These are phyloP conservation scores for Mormyrus iriodes DNA, from an alignment of 2,113 vertebrate species.

Conservation along the genomic window DNA sequence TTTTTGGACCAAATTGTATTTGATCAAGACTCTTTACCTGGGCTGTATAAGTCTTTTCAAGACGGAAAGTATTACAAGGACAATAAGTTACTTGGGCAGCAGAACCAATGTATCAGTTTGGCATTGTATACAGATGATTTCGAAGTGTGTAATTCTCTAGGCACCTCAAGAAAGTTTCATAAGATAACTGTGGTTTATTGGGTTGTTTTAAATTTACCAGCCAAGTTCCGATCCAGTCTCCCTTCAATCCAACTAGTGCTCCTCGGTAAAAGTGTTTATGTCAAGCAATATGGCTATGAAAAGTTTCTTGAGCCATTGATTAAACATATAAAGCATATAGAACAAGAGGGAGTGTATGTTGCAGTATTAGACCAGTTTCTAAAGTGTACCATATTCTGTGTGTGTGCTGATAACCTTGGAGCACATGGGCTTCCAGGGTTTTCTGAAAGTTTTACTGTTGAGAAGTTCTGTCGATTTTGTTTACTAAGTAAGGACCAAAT, in stretches of 20 bases:
- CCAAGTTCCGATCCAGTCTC: slow-evolving; percentile 5
- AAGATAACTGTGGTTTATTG: slow-evolving; percentile 18
- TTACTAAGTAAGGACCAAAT: background rate
- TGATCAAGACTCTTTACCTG: background rate
- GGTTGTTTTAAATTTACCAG: slow-evolving; percentile 19
- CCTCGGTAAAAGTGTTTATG: slow-evolving; percentile 15
- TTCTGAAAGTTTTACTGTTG: slow-evolving; percentile 3
- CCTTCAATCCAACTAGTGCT: slow-evolving; percentile 1
- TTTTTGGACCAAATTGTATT: slow-evolving; percentile 3
- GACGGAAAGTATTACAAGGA: slow-evolving; percentile 33
- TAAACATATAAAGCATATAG: background rate
- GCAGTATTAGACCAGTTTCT: background rate
- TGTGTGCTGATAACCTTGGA: slow-evolving; percentile 21
- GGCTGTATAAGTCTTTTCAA: slow-evolving; percentile 20
- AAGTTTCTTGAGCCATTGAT: slow-evolving; percentile 14
- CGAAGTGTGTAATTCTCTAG: background rate
- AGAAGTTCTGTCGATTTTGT: slow-evolving; percentile 7
- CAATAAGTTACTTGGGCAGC: slow-evolving; percentile 6
- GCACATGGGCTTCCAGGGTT: slow-evolving; percentile 13
- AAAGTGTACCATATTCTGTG: slow-evolving; percentile 8
- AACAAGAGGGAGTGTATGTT: slow-evolving; percentile 8
- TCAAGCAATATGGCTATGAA: slow-evolving; percentile 15
- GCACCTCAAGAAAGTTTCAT: slow-evolving; percentile 7
- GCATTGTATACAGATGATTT: background rate
- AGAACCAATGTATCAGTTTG: slow-evolving; percentile 22